phyloP scores from a whole-genome alignment of 2,113 vertebrate species.

The Maylandia zebra region DNA sequence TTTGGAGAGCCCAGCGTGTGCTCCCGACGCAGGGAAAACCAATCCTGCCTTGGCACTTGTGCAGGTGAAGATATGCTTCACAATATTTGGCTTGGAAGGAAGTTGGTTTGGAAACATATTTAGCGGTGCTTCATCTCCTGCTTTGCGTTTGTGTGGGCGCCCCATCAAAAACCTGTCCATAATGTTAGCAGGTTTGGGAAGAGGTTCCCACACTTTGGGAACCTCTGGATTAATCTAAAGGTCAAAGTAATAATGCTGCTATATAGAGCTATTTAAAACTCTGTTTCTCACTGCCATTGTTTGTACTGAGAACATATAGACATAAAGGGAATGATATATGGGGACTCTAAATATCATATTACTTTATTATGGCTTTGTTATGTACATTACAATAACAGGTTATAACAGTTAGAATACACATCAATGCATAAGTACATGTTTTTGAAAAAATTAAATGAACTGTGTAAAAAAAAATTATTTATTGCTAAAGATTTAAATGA shows the following conservation, averaged over 20 bases:
- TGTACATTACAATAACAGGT: not conserved
- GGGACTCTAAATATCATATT: not conserved
- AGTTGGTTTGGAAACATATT: not conserved
- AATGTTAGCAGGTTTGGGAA: not conserved
- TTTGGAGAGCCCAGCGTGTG: not conserved
- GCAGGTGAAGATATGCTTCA: not conserved
- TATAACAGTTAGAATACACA: not conserved
- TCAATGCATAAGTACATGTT: not conserved
- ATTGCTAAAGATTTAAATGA: not conserved
- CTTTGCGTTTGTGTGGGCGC: not conserved
- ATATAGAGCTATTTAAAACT: not conserved
- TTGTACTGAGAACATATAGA: not conserved
- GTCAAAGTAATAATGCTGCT: not conserved
- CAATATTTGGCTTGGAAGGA: no score
- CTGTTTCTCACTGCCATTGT: not conserved
- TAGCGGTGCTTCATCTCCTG: not conserved
- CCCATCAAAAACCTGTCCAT: rapidly evolving
- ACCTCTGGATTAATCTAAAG: not conserved
- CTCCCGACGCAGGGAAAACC: not conserved
- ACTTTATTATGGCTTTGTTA: not conserved
- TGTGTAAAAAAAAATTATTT: not conserved
- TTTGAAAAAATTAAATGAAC: not conserved
- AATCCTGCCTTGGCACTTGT: not conserved
- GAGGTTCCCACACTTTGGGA: not conserved
- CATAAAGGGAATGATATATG: not conserved